A percentile compares a stretch with the other conserved stretches of the same genome.
phyloP scores from a whole-genome alignment of 1,140 invertebrate genomes.

The Brachionus koreanus region DNA sequence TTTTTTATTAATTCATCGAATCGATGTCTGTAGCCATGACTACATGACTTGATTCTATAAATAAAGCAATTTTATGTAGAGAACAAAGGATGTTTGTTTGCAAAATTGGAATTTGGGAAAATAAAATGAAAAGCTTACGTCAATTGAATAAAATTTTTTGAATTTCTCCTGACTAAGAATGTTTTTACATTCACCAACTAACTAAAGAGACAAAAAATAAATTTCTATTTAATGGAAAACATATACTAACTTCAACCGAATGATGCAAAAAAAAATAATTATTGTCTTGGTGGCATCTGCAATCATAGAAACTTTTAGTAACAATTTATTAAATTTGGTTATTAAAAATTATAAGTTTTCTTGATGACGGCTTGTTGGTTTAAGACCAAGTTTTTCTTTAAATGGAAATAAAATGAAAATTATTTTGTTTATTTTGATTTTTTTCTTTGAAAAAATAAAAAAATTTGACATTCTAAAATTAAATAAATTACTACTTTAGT shows the following conservation, averaged over 20 bases:
- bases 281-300: neutral
- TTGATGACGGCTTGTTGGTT: neutral
- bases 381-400: neutral
- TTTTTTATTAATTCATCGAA: neutral
- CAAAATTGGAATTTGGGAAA: neutral
- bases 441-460: neutral
- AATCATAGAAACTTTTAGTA: neutral
- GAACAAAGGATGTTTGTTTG: neutral
- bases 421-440: neutral
- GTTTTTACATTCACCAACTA: neutral
- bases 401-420: neutral
- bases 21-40: neutral
- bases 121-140: neutral
- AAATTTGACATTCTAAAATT: neutral
- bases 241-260: neutral
- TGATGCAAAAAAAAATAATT: neutral
- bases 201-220: neutral
- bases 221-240: neutral
- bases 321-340: neutral
- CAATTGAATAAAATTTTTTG: neutral
- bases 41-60: neutral
- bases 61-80: neutral
- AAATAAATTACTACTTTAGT: neutral
- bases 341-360: neutral
- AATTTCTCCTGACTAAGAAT: neutral